Evolutionary conservation across 1,140 invertebrate genomes (phyloP).

Genomic region (Asobara japonica): DNA sequence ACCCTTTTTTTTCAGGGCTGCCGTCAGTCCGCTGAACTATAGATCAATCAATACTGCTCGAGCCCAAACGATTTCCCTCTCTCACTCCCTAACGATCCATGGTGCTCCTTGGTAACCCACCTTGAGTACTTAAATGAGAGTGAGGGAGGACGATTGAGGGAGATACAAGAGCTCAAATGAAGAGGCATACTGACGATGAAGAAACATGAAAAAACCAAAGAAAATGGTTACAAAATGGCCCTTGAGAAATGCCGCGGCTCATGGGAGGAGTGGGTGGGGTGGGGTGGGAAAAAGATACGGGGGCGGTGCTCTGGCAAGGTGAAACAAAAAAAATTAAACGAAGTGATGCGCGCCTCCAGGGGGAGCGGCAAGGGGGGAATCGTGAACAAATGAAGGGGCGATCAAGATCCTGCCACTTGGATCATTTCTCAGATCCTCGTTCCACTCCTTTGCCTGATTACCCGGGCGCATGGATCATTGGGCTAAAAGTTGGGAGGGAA

Average conservation of each 20-base stretch:
- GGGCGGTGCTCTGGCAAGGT: conserved; percentile 26
- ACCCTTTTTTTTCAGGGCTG: conserved; percentile 45
- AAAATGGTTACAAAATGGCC: conserved; percentile 59
- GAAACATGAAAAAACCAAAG: conserved; percentile 29
- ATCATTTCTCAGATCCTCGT: conserved; percentile 49
- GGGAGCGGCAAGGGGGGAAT: neutral
- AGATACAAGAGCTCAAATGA: neutral
- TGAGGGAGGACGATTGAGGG: neutral
- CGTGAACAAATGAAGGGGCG: conserved; percentile 34
- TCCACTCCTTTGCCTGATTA: conserved; percentile 30
- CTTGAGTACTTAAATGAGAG: conserved; percentile 27
- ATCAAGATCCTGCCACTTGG: conserved; percentile 46
- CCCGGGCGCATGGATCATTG: neutral
- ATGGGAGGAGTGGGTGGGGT: neutral
- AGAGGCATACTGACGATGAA: conserved; percentile 1
- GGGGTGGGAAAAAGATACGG: conserved; percentile 21
- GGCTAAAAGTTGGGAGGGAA: neutral
- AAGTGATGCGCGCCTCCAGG: neutral
- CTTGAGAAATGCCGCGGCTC: conserved; percentile 55
- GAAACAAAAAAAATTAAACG: conserved; percentile 1
- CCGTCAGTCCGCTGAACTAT: conserved; percentile 54
- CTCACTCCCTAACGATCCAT: conserved; percentile 52
- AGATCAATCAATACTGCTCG: conserved; percentile 59
- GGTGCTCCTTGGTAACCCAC: conserved; percentile 21
- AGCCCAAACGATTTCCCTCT: conserved; percentile 19